Evolutionary conservation across 2,797 vertebrate genomes (phyloP), one percentile per base, ranked within the genome.

Genomic region (Columba guinea): DNA sequence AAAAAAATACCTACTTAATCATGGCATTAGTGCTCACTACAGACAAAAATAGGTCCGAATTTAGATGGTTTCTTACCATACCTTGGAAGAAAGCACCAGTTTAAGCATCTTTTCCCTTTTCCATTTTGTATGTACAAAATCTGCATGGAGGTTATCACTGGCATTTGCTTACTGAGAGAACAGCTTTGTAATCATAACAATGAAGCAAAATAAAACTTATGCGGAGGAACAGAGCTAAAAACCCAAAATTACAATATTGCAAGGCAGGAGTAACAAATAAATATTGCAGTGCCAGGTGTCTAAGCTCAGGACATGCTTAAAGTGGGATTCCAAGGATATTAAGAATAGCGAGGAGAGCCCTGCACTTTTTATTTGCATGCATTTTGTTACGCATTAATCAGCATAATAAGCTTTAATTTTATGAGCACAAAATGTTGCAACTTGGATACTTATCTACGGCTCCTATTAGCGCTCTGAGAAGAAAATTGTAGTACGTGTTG

Each of bases 361-460:
- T 3, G 22, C 35, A 21, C 68, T 22, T 79, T 56, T 86, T 67
- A 87, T 95, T 81, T 94, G 86, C 78, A 78, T 56, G 68, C 59
- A 32, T 84, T 76, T 84, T 79, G 71, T 89, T 56, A 58, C 51
- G 84, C 77, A 89, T 71, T 95, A 94, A 97, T 94, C 70, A 79
- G 58, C 78, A 52, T 85, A 89, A 96, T 87, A 32, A 87, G 93
- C 90, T 90, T 95, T 93, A 90, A 94, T 96, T 96, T 97, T 95
- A 96, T 69, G 56, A 95, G 94, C 82, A 96, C 93, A 53, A 41
- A 67, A n/a, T 97, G 88, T 94, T 94, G 95, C 94, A 97, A 96
- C 78, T 78, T 0, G 56, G 92, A 93, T 68, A 71, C 91, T 93
- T 95, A 95, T 96, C 95, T 74, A 34, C 26, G 78, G 60, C 23